Evolutionary conservation across 2,113 vertebrate species (phyloP).

Genomic region (Vicugna pacos): DNA sequence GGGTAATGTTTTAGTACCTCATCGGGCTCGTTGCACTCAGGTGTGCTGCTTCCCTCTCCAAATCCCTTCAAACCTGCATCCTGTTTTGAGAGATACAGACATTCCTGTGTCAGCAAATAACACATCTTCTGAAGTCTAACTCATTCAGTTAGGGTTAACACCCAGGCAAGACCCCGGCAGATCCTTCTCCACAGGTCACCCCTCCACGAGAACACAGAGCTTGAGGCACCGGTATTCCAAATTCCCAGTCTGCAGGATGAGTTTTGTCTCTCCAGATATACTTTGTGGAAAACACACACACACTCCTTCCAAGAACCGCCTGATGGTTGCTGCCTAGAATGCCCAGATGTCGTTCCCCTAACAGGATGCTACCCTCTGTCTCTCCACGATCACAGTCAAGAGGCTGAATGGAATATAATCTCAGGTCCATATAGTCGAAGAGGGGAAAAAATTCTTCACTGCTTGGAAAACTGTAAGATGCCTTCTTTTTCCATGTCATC

Average conservation of each 20-base stretch:
- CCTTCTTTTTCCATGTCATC: neutral
- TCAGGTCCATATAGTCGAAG: neutral
- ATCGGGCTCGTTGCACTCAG: neutral
- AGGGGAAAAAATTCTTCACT: neutral
- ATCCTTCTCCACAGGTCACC: neutral
- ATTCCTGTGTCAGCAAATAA: neutral
- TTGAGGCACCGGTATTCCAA: neutral
- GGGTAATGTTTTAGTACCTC: neutral
- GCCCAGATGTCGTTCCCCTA: neutral
- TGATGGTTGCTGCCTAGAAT: neutral
- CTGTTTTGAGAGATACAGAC: neutral
- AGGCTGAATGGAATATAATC: neutral
- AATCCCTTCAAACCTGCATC: neutral
- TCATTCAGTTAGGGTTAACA: neutral
- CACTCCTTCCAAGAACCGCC: neutral
- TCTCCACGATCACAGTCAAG: neutral
- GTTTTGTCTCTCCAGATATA: neutral
- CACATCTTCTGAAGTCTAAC: neutral
- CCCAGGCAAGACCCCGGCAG: rapidly evolving
- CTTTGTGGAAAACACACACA: neutral
- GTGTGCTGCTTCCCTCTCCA: neutral
- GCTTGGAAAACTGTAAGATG: neutral
- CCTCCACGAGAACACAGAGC: neutral
- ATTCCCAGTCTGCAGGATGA: neutral
- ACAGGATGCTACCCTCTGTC: neutral